A percentile compares a stretch with the other conserved stretches of the same genome.
Conservation (phyloP, 2,113 vertebrate genomes). For the Haplochromis burtoni region DNA sequence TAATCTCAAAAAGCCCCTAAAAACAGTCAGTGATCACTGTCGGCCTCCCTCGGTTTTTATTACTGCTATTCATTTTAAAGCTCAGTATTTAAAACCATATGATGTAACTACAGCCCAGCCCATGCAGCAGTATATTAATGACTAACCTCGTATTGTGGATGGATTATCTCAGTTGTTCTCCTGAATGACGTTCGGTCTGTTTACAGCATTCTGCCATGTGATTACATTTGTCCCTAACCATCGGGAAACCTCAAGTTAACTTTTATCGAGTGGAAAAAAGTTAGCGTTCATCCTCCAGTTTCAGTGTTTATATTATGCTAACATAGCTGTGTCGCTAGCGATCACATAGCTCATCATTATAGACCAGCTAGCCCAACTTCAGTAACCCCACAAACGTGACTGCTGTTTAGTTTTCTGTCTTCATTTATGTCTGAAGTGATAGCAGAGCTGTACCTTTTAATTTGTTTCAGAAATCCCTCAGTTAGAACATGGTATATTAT, state of each 20-base stretch:
- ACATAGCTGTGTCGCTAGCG: accelerated
- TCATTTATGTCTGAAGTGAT: not conserved
- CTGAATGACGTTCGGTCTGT: not conserved
- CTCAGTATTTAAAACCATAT: not conserved
- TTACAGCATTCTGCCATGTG: accelerated
- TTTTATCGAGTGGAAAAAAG: accelerated
- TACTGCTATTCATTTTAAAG: not conserved
- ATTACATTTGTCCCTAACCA: not conserved
- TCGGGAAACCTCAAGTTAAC: accelerated
- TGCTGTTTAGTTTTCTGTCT: not conserved
- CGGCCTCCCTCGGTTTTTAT: not conserved
- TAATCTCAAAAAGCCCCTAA: not conserved
- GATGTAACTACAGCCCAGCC: not conserved
- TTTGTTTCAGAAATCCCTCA: not conserved
- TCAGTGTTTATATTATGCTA: not conserved
- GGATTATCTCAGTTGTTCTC: not conserved
- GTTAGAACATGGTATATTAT: not conserved
- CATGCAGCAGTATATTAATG: not conserved
- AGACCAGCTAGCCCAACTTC: not conserved
- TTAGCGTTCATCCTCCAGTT: not conserved
- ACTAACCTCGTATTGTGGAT: not conserved
- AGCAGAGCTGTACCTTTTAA: accelerated
- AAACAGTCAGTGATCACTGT: not conserved
- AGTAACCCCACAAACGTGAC: not conserved
- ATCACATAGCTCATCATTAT: not conserved